Evolutionary conservation across 1,140 invertebrate genomes (phyloP).

Genomic region (Anthonomus grandis): DNA sequence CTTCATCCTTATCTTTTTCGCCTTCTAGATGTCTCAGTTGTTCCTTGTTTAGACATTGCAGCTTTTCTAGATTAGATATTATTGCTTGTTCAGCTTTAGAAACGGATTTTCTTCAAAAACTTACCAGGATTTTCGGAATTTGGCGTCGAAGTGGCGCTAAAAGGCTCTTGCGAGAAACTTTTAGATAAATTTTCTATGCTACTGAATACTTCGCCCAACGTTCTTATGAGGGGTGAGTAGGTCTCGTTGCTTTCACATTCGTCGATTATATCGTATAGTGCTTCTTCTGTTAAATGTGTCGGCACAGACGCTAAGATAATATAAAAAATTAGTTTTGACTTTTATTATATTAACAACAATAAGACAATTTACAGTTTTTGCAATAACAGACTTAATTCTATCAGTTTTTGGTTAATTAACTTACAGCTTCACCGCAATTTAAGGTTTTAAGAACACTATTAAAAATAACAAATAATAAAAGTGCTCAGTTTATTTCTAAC

Average conservation of each 20-base stretch:
- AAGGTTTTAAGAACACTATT: too few relatives aligned
- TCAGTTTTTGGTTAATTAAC: too few relatives aligned
- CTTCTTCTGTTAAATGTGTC: slow-evolving; percentile 63
- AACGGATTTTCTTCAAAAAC: neutral
- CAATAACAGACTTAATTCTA: too few relatives aligned
- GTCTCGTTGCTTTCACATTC: slow-evolving; percentile 59
- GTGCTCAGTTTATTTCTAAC: too few relatives aligned
- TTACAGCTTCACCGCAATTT: too few relatives aligned
- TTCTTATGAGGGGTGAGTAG: slow-evolving; percentile 65
- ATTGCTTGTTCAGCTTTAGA: neutral
- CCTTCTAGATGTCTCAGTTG: slow-evolving; percentile 66
- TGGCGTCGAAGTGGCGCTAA: slow-evolving; percentile 50
- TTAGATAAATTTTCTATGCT: slow-evolving; percentile 64
- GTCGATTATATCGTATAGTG: slow-evolving; percentile 62
- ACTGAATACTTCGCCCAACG: slow-evolving; percentile 70
- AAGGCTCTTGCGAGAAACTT: slow-evolving; percentile 59
- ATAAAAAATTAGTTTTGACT: too few relatives aligned
- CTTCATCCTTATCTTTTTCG: slow-evolving; percentile 81
- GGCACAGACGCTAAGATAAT: slow-evolving; percentile 27
- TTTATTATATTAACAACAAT: too few relatives aligned
- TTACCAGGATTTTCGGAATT: slow-evolving; percentile 52
- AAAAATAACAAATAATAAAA: too few relatives aligned
- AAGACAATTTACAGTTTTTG: too few relatives aligned
- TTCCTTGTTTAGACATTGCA: slow-evolving; percentile 60
- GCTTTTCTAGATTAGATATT: slow-evolving; percentile 21